Conservation (phyloP, 2,113 vertebrate genomes). For the Cheilinus undulatus region DNA sequence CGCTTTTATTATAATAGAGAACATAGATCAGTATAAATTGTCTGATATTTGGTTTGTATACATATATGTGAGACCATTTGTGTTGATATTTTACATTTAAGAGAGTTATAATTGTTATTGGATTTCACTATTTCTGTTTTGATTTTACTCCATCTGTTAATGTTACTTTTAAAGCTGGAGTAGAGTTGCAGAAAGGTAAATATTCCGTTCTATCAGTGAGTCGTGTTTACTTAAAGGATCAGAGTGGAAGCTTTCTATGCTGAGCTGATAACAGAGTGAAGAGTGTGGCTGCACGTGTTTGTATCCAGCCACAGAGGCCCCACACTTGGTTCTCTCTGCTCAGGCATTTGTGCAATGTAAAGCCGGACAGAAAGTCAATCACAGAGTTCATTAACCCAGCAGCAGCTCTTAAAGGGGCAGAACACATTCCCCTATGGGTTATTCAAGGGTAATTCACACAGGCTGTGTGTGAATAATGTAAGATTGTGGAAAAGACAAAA, state of each 20-base stretch:
- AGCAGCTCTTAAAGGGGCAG: slow-evolving; percentile 52
- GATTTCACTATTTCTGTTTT: too few species aligned
- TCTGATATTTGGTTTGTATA: too few species aligned
- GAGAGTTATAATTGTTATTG: too few species aligned
- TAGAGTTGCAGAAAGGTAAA: not conserved
- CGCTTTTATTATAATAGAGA: too few species aligned
- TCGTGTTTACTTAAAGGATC: slow-evolving; percentile 5
- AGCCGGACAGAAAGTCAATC: slow-evolving; percentile 33
- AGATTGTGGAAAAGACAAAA: not conserved
- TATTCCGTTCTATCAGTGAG: not conserved
- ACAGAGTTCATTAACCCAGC: slow-evolving; percentile 29
- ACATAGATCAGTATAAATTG: too few species aligned
- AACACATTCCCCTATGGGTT: slow-evolving; percentile 5
- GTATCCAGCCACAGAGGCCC: slow-evolving; percentile 9
- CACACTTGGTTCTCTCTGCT: slow-evolving; percentile 63
- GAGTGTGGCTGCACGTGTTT: slow-evolving; percentile 25
- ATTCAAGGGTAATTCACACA: slow-evolving; percentile 11
- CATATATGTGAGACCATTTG: too few species aligned
- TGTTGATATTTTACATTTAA: too few species aligned
- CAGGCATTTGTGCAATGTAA: slow-evolving; percentile 66
- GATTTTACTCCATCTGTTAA: too few species aligned
- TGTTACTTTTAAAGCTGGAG: too few species aligned
- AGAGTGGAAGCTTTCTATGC: slow-evolving; percentile 4
- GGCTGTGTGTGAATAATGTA: slow-evolving; percentile 4
- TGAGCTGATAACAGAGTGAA: slow-evolving; percentile 18